Percentiles rank a stretch among this genome's conserved stretches.
These are phyloP conservation scores for Nematostella vectensis DNA, from an alignment of 92 coral and sea anemone species.

Conservation along the genomic window DNA sequence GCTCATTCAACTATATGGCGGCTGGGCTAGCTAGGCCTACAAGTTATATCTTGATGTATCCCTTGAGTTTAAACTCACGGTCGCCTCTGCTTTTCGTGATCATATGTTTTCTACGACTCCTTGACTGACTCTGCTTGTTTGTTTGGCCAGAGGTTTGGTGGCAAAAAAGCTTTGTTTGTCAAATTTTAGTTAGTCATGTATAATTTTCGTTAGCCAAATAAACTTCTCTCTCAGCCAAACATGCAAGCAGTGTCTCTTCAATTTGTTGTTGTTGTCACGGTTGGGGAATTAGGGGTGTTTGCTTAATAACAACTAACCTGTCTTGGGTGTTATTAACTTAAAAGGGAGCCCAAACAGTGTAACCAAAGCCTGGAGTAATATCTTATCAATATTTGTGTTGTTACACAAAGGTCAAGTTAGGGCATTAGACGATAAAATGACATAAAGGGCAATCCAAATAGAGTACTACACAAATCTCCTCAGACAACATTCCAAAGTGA, in stretches of 20 bases:
- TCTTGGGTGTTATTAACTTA: no score
- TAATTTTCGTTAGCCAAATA: background rate
- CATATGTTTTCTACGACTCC: background rate
- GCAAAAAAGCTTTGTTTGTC: slow-evolving; percentile 2
- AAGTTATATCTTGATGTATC: slow-evolving; percentile 6
- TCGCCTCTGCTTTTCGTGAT: background rate
- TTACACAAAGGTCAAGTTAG: no score
- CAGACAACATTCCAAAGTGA: no score
- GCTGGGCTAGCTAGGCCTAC: slow-evolving; percentile 8
- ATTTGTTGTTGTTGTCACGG: background rate
- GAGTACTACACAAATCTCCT: no score
- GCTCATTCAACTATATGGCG: slow-evolving; percentile 9
- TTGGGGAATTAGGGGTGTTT: no score
- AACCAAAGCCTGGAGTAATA: no score
- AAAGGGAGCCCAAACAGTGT: no score
- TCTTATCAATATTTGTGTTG: no score
- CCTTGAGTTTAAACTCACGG: slow-evolving; percentile 1
- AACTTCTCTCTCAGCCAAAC: slow-evolving; percentile 7
- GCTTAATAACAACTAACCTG: no score
- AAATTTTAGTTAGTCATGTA: background rate
- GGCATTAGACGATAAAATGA: no score
- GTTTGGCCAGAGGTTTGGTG: slow-evolving; percentile 8
- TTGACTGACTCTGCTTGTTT: background rate
- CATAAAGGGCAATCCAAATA: no score
- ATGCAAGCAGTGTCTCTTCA: background rate